These are phyloP conservation scores for Dissostichus mawsoni DNA, from an alignment of 2,113 vertebrate species.

Conservation along the genomic window DNA sequence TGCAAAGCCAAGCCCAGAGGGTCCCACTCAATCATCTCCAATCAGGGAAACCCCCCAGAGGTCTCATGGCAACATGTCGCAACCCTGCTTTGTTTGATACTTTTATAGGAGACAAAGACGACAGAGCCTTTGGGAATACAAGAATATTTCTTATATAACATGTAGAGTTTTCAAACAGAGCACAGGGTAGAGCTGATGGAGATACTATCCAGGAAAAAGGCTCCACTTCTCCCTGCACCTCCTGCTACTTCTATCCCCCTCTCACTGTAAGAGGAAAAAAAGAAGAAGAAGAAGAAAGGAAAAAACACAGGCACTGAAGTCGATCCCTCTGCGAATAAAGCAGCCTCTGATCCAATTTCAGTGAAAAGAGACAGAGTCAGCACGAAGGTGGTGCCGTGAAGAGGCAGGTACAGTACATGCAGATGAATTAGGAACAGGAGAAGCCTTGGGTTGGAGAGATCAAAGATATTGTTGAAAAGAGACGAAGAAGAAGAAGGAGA, in stretches of 20 bases:
- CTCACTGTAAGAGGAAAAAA: conserved; percentile 20
- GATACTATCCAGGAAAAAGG: conserved; percentile 15
- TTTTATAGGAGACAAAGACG: background rate
- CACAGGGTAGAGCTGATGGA: conserved; percentile 33
- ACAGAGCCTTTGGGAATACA: background rate
- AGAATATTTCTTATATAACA: background rate
- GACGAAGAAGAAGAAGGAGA: conserved; percentile 39
- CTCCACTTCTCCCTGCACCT: conserved; percentile 12
- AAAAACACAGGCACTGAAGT: conserved; percentile 45
- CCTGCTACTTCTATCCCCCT: background rate
- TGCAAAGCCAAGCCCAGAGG: conserved; percentile 38
- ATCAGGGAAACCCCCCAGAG: conserved; percentile 48
- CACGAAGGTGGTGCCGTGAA: conserved; percentile 39
- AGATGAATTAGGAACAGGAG: conserved; percentile 57
- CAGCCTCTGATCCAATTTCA: conserved; percentile 61
- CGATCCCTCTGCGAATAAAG: conserved; percentile 60
- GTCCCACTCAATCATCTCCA: conserved; percentile 59
- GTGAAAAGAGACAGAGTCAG: conserved; percentile 61
- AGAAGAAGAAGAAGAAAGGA: background rate
- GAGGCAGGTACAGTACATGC: conserved; percentile 54
- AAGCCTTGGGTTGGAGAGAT: conserved; percentile 57
- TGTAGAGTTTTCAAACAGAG: background rate
- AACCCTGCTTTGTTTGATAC: conserved; percentile 1
- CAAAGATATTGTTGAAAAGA: conserved; percentile 60
- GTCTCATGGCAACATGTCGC: conserved; percentile 11